Evolutionary conservation across 92 coral and sea anemone species (phyloP).

Genomic region (Phenganax subtilis): DNA sequence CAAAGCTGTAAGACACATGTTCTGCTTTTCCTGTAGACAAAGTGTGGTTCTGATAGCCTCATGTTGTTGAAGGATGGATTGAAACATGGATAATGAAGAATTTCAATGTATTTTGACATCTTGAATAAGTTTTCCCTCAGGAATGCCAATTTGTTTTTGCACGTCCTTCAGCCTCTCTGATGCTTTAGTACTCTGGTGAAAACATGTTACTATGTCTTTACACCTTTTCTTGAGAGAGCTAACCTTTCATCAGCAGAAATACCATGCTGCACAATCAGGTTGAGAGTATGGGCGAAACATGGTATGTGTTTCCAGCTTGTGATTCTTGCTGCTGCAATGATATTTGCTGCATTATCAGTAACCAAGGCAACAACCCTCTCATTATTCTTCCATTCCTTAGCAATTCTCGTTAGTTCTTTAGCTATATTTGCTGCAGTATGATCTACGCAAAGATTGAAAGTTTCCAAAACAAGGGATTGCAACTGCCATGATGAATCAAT

Average conservation of each 20-base stretch:
- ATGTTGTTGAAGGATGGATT: too few relatives aligned
- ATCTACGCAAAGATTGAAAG: slow-evolving; percentile 7
- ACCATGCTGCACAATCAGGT: slow-evolving; percentile 26
- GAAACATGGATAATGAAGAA: too few relatives aligned
- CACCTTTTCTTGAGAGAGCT: slow-evolving; percentile 6
- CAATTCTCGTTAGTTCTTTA: slow-evolving; percentile 9
- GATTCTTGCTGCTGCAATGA: slow-evolving; percentile 21
- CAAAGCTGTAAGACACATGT: slow-evolving; percentile 35
- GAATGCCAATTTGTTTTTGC: background rate
- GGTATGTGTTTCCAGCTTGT: slow-evolving; percentile 41
- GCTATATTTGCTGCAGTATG: slow-evolving; percentile 20
- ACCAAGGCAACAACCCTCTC: slow-evolving; percentile 35
- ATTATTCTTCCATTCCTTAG: slow-evolving; percentile 28
- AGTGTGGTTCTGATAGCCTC: background rate
- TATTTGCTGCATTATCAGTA: slow-evolving; percentile 32
- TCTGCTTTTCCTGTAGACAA: slow-evolving; percentile 30
- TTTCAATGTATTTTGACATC: too few relatives aligned
- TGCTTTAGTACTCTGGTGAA: slow-evolving; percentile 40
- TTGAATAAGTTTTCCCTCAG: too few relatives aligned
- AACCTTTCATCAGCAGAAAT: slow-evolving; percentile 28
- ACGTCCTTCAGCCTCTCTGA: slow-evolving; percentile 27
- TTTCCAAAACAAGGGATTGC: slow-evolving; percentile 41
- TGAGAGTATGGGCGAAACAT: slow-evolving; percentile 35
- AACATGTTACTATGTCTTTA: background rate
- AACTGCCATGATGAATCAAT: slow-evolving; percentile 26